Base-by-base conservation (phyloP, 2,113 vertebrate genomes). In the Dasypus novemcinctus region DNA sequence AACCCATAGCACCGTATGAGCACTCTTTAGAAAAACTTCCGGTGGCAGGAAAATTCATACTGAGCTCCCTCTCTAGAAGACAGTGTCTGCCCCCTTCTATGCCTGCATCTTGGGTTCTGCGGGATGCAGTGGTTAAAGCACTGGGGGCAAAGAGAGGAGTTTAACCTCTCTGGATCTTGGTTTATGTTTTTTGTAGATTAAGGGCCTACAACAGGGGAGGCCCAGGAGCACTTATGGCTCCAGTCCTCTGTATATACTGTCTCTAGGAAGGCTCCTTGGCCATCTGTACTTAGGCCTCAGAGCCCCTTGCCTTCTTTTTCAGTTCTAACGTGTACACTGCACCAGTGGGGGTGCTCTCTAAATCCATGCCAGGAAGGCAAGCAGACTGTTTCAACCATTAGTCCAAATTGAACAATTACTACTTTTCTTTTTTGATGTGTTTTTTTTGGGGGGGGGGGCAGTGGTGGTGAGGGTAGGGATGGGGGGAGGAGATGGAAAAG, bases 251-350 rank as follows among this genome's bases (percentile, higher is more conserved):
- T 1, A 0, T 0, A 18, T n/a, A n/a, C n/a, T n/a, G 91, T 15
- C 0, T 1, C 71, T 15, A 4, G 64, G 29, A 4, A 0, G 15
- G 18, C 7, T n/a, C 46, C 27, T 25, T 0, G 20, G 57, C 11
- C 20, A 20, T 2, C 9, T 7, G 4, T 0, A 27, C 8, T 25
- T 69, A 21, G 88, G 69, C 38, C 46, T 17, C 69, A 64, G 41
- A 31, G 13, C 5, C 31, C 49, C 59, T 57, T 11, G 23, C 43
- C 69, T 41, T 13, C 1, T 4, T 4, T 4, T 4, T 68, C 14
- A 18, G 23, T 46, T 15, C 52, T 41, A 2, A 11, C 75, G 64
- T 29, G 38, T 4, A 31, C 68, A 46, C n/a, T 15, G 61, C 10
- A 3, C 46, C 83, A 4, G 2, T 0, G 10, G 4, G 4, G 0